Conservation (phyloP, 1,140 invertebrate species). For the Leptestheria dahalacensis region DNA sequence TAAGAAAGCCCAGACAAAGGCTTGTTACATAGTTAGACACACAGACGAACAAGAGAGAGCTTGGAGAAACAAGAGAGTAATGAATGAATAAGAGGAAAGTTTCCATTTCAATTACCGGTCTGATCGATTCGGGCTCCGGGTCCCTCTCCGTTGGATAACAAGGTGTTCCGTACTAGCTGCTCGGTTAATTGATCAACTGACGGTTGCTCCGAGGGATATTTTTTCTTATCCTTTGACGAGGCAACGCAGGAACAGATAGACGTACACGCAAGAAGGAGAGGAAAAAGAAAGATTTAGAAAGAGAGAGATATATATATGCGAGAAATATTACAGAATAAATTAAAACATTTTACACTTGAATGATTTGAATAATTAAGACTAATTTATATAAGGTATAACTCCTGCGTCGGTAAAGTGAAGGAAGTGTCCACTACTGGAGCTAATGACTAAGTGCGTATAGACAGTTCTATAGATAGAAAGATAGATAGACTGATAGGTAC, state of each 20-base stretch:
- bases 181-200: not conserved
- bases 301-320: not conserved
- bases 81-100: not conserved
- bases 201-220: not conserved
- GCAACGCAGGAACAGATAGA: not conserved
- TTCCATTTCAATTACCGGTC: not conserved
- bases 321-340: not conserved
- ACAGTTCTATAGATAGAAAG: too few relatives aligned
- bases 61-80: too few relatives aligned
- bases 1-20: too few relatives aligned
- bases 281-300: not conserved
- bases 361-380: too few relatives aligned
- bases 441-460: too few relatives aligned
- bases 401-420: too few relatives aligned
- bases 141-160: not conserved
- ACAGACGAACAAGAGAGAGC: too few relatives aligned
- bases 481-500: too few relatives aligned
- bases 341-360: too few relatives aligned
- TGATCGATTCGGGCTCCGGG: not conserved
- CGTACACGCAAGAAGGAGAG: not conserved
- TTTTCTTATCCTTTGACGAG: not conserved
- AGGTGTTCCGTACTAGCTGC: not conserved
- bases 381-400: too few relatives aligned
- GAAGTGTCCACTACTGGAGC: too few relatives aligned
- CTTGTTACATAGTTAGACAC: too few relatives aligned